Conservation (phyloP, 1,140 invertebrate species). For the Tetragnatha versicolor region DNA sequence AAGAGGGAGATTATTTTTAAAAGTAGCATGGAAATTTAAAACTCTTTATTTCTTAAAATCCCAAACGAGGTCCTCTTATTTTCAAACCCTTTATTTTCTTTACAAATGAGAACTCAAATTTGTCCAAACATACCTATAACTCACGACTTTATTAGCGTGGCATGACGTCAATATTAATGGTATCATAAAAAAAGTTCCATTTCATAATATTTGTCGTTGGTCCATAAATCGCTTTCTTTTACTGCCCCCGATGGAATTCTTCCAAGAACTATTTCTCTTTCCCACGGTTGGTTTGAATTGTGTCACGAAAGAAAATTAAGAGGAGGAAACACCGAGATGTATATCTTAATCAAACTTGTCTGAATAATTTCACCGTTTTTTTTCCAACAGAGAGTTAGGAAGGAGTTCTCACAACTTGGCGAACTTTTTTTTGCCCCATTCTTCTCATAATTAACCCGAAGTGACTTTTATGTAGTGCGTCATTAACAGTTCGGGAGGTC, state of each 20-base stretch:
- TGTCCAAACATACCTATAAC: too few relatives aligned
- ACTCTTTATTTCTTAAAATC: too few relatives aligned
- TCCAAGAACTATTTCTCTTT: constrained; percentile 1
- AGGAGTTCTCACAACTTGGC: background rate
- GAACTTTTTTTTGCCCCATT: constrained; percentile 33
- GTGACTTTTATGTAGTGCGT: constrained; percentile 37
- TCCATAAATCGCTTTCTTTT: constrained; percentile 28
- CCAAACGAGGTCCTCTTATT: too few relatives aligned
- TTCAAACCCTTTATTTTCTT: too few relatives aligned
- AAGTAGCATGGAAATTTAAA: too few relatives aligned
- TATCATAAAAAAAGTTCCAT: background rate
- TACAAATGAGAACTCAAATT: too few relatives aligned
- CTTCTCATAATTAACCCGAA: constrained; percentile 44
- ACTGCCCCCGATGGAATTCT: constrained; percentile 1
- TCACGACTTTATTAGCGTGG: constrained; percentile 8
- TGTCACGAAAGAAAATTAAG: background rate
- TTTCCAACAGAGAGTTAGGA: too few relatives aligned
- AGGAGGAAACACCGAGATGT: background rate
- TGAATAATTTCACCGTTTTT: constrained; percentile 31
- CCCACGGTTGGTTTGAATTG: too few relatives aligned
- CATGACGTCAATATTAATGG: constrained; percentile 12
- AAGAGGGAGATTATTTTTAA: too few relatives aligned
- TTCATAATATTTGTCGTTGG: constrained; percentile 8
- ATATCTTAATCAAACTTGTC: constrained; percentile 46
- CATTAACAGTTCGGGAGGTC: constrained; percentile 46